A percentile compares a stretch with the other conserved stretches of the same genome.
Conservation (phyloP, 2,797 vertebrate species). For the Varecia variegata region DNA sequence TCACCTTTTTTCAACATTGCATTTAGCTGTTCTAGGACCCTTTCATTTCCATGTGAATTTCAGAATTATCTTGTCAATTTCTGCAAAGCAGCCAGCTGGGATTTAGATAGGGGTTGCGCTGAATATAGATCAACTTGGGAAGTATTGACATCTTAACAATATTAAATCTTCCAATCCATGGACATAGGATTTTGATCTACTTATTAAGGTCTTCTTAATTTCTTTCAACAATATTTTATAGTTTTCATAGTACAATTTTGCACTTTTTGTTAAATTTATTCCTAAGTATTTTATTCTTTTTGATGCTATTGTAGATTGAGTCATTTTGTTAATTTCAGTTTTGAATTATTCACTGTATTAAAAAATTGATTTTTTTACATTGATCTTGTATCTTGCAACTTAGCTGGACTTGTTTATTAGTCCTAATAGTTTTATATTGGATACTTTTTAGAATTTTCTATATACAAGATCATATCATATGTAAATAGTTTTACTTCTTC, state of each 20-base stretch:
- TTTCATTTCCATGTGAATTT: slow-evolving; percentile 25
- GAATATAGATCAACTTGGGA: not conserved
- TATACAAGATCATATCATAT: not conserved
- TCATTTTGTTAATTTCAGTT: slow-evolving; percentile 4
- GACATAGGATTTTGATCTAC: not conserved
- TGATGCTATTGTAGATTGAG: not conserved
- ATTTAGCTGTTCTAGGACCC: not conserved
- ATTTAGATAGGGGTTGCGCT: not conserved
- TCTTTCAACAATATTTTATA: not conserved
- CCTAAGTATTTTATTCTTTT: not conserved
- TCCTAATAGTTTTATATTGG: not conserved
- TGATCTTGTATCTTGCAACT: not conserved
- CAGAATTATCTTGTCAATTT: not conserved
- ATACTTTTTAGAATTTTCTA: slow-evolving; percentile 5
- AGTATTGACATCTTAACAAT: not conserved
- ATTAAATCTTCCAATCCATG: not conserved
- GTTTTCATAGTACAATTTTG: slow-evolving; percentile 6
- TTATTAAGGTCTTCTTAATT: not conserved
- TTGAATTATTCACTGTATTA: not conserved
- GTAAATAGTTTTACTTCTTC: slow-evolving; percentile 8
- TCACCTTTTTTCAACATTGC: not conserved
- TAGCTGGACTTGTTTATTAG: not conserved
- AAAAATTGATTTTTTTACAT: not conserved
- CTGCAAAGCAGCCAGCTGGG: not conserved
- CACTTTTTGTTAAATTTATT: not conserved